Evolutionary conservation across 2,797 vertebrate genomes (phyloP).

Genomic region (Sparus aurata): DNA sequence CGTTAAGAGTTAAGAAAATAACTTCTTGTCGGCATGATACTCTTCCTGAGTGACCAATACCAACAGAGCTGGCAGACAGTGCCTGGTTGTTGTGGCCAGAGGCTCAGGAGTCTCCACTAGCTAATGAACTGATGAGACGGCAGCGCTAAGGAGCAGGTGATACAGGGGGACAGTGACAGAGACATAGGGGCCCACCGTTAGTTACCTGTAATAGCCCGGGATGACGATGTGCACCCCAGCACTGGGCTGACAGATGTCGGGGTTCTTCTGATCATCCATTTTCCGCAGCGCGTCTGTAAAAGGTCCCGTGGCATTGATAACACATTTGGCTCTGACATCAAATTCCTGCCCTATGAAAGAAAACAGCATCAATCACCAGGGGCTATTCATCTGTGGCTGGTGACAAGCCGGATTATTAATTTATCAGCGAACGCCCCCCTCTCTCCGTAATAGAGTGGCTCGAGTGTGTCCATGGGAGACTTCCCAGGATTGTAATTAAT

Average conservation of each 20-base stretch:
- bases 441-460: slow-evolving; percentile 85
- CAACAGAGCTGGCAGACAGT: slow-evolving; percentile 83
- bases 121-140: slow-evolving; percentile 81
- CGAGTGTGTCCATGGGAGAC: slow-evolving; percentile 87
- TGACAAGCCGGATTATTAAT: slow-evolving; percentile 90
- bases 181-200: slow-evolving; percentile 87
- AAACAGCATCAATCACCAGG: slow-evolving; percentile 92
- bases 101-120: slow-evolving; percentile 62
- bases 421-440: slow-evolving; percentile 88
- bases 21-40: slow-evolving; percentile 29
- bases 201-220: slow-evolving; percentile 98
- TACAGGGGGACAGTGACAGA: slow-evolving; percentile 86
- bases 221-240: slow-evolving; percentile 95
- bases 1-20: slow-evolving; percentile 25
- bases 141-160: slow-evolving; percentile 77
- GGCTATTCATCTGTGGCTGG: slow-evolving; percentile 88
- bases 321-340: slow-evolving; percentile 97
- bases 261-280: slow-evolving; percentile 93
- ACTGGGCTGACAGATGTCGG: slow-evolving; percentile 95
- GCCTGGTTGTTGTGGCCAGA: slow-evolving; percentile 73
- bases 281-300: slow-evolving; percentile 95
- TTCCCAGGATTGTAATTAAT: slow-evolving; percentile 91
- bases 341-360: slow-evolving; percentile 97
- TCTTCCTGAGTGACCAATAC: slow-evolving; percentile 26
- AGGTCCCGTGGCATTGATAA: slow-evolving; percentile 98